phyloP scores from a whole-genome alignment of 2,113 vertebrate species.

The Ciconia boyciana region DNA sequence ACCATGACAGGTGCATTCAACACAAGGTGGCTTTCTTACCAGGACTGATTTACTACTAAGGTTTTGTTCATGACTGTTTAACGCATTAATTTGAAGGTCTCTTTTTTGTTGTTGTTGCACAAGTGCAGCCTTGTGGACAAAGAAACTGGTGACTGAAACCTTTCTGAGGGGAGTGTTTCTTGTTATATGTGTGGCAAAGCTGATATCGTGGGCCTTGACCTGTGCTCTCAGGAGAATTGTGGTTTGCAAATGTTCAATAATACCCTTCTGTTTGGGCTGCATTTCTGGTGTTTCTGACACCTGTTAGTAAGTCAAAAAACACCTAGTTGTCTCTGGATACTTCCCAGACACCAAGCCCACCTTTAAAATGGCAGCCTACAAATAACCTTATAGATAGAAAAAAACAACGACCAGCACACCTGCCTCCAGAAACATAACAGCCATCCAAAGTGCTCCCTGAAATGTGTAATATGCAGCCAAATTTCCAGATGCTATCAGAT shows the following conservation, averaged over 20 bases:
- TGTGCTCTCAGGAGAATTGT: not conserved
- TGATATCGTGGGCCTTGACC: not conserved
- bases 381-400: not conserved
- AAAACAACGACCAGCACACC: not conserved
- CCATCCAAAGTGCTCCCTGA: not conserved
- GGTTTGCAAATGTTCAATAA: not conserved
- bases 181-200: not conserved
- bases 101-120: not conserved
- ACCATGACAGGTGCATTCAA: not conserved
- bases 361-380: not conserved
- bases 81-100: not conserved
- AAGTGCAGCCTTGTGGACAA: not conserved
- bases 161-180: not conserved
- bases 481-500: conserved; percentile 12
- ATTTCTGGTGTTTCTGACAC: not conserved
- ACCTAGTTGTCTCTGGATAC: not conserved
- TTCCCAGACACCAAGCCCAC: not conserved
- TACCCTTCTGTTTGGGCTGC: not conserved
- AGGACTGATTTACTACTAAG: not conserved
- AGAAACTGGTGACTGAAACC: not conserved
- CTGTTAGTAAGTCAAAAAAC: not conserved
- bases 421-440: not conserved
- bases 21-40: not conserved
- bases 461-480: not conserved
- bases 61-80: not conserved